A percentile compares a stretch with the other conserved stretches of the same genome.
Conservation (phyloP, 2,797 vertebrate species). For the Eidolon dupreanum region DNA sequence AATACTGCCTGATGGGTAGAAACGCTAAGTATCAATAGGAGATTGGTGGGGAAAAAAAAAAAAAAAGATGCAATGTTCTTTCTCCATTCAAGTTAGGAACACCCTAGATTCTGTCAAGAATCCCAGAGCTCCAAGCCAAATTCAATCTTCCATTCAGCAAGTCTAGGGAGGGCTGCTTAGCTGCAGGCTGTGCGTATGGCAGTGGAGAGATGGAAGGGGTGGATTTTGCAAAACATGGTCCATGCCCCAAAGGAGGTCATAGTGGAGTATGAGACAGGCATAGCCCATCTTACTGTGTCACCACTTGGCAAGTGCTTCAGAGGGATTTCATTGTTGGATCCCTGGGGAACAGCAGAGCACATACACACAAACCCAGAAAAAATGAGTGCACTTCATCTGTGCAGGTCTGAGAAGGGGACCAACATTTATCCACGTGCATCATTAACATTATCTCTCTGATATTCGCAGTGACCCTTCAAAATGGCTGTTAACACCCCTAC, state of each 20-base stretch:
- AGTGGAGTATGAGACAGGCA: neutral
- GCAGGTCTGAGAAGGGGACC: neutral
- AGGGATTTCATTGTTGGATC: neutral
- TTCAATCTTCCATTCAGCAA: neutral
- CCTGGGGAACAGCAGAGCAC: neutral
- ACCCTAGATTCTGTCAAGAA: neutral
- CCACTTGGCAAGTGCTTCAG: neutral
- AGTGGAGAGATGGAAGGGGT: accelerated
- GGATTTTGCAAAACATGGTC: too few relatives aligned
- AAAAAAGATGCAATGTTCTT: slow-evolving; percentile 14
- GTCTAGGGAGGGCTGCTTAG: neutral
- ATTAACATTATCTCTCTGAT: neutral
- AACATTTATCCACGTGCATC: neutral
- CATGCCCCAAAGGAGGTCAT: neutral
- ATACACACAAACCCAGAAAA: neutral
- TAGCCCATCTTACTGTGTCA: neutral
- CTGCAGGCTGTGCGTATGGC: neutral
- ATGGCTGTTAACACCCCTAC: neutral
- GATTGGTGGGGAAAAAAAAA: neutral
- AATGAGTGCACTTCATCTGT: neutral
- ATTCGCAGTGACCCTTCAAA: neutral
- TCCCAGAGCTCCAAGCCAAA: neutral
- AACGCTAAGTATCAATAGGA: neutral
- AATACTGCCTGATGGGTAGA: neutral
- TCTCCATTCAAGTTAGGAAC: neutral